Evolutionary conservation across 2,888 invertebrate species (phyloP), one percentile per base, ranked within the genome.

Genomic region (Synanthedon myopaeformis): DNA sequence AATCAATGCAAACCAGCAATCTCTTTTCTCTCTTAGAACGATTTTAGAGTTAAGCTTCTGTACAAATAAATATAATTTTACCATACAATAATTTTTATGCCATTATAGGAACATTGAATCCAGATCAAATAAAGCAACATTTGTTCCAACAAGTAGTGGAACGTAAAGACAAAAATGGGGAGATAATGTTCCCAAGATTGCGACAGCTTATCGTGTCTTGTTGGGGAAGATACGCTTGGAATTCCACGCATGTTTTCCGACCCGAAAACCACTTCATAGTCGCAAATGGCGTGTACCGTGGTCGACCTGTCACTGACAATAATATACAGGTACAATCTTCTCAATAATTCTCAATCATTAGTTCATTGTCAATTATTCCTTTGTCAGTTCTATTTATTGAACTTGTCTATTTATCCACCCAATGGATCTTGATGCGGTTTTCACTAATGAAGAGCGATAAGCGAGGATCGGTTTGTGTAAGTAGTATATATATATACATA

Each of bases 151-250:
- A 89, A 59, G 76, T 90, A 50, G 78, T 89, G 8, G 89, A 90
- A 45, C 78, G 88, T 51, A 82, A 88, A 10, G 90, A 91, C 62
- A 90, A 89, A 62, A 76, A 81, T 48, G 92, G 91, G 0, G 83
- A 88, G 41, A 72, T 91, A 8, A 82, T 88, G 65, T 93, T 92
- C 66, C 92, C 92, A 0, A 90, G 93, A 56, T 74, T 95, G 41
- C 88, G 91, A 3, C 91, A 92, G 53, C 82, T 89, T 45, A 75
- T 95, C 51, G 91, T 92, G 0, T 91, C 92, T 0, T 91, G 91
- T 64, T 94, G 92, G 90, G 94, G 94, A 0, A 90, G 92, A 60
- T 95, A 95, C 70, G 94, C 93, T 0, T 95, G 95, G 95, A 89
- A 89, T 64, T 76, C 76, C 5, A 78, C 84, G 42, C 81, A 84